These are phyloP conservation scores for Luscinia luscinia DNA, from an alignment of 2,797 vertebrate genomes.

Conservation along the genomic window DNA sequence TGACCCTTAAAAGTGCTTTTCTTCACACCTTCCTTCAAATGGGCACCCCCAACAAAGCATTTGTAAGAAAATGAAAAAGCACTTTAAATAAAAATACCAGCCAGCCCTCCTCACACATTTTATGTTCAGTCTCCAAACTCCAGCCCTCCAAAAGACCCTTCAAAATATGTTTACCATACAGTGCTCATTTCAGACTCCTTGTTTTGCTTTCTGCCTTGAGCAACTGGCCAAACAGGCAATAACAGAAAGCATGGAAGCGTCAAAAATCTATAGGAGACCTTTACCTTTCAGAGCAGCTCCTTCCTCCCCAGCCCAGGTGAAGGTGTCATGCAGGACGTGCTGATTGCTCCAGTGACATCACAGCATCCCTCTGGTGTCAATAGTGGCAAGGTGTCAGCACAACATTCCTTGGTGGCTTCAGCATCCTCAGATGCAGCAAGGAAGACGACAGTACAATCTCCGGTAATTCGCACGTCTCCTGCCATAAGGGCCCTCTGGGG, in stretches of 20 bases:
- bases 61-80: neutral
- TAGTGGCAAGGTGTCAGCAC: constrained; percentile 45
- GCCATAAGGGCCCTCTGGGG: constrained; percentile 33
- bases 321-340: neutral
- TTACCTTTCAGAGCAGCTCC: constrained; percentile 29
- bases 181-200: neutral
- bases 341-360: constrained; percentile 42
- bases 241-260: neutral
- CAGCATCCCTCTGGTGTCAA: constrained; percentile 15
- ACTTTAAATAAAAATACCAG: neutral
- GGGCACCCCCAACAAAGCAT: neutral
- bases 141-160: neutral
- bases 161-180: neutral
- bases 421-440: constrained; percentile 34
- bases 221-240: neutral
- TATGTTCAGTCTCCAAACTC: neutral
- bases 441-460: constrained; percentile 7
- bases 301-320: constrained; percentile 9
- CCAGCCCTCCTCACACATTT: neutral
- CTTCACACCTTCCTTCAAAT: neutral
- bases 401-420: constrained; percentile 48
- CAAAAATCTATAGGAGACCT: constrained; percentile 25
- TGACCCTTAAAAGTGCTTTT: neutral
- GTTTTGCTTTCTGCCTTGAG: neutral
- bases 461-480: constrained; percentile 50